Base-by-base conservation (phyloP, 2,888 invertebrate genomes). In the Pristionchus fissidentatus region DNA sequence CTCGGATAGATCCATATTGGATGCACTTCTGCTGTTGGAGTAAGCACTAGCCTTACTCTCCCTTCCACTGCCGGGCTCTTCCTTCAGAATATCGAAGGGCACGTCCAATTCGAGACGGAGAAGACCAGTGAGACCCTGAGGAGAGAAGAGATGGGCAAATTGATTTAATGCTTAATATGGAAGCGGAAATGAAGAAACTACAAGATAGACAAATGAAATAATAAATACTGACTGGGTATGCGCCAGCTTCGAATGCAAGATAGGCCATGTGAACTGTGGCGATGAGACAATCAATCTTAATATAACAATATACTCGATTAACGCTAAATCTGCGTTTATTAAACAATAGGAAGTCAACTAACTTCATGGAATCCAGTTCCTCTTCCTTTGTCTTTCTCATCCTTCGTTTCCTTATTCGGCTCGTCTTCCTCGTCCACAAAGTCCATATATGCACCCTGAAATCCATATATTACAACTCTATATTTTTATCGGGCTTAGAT, bases 71-170 rank as follows among this genome's bases (percentile, higher is more conserved):
- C 78, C 46, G 7, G 35, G 26, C 82, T 85, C 29, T 79, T 75
- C 35, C 52, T 49, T 52, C 49, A 49, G 85, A 35, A 83, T 78
- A 66, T 89, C 90, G 70, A 89, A 89, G 13, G 88, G 88, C 32
- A 95, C 96, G 94, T 97, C 97, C 82, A 97, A 96, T 94, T 99
- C 98, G 93, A 97, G 95, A 93, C 97, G 96, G 86, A 99, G 94
- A 85, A 98, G 94, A 93, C 98, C 97, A 75, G 97, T 95, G 92
- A 98, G 96, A 10, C 96, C 95, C 86, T 95, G 94, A 93, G n/a
- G n/a, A n/a, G 87, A 1, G 26, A 43, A 41, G n/a, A 7, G n/a
- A 70, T 70, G 1, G 4, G 7, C 19, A 38, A n/a, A 4, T 22
- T 15, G 19, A 13, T 60, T 3, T 60, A 29, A 62, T 62, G 5